Evolutionary conservation across 1,140 invertebrate genomes (phyloP), one percentile per base, ranked within the genome.

Genomic region (Radopholus similis): DNA sequence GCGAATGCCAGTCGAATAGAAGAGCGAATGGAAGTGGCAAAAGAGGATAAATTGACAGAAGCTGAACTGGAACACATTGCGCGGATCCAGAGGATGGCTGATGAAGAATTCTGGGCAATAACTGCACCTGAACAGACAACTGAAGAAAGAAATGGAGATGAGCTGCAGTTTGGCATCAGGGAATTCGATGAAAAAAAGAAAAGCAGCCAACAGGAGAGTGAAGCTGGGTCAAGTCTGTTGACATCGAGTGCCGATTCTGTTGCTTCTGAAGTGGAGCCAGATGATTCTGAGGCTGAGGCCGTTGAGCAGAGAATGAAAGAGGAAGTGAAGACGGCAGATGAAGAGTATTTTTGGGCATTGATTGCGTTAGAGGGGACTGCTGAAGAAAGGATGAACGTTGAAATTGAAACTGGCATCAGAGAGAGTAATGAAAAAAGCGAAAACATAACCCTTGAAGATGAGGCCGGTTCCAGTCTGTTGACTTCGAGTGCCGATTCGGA

Each of bases 31-130:
- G n/a, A n/a, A n/a, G n/a, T n/a, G n/a, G n/a, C n/a, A n/a, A n/a
- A n/a, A n/a, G n/a, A 1, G 1, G 11, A 9, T 15, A 62, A 75
- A 32, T 57, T 78, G 44, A 74, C 30, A 38, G 49, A 70, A 44
- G 75, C 77, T 74, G 73, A 78, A 53, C 37, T 66, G 8, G 70
- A 40, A 37, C 72, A 74, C 18, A 74, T 74, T 54, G 70, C 64
- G 49, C 35, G 28, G 4, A 68, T 74, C 40, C 42, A 63, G 28
- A 37, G 44, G 42, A 28, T 74, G 23, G 73, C 73, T 3, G 75
- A 77, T 40, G 37, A 69, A 30, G 63, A 69, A 13, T 32, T 23
- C 30, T 68, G 69, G n/a, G n/a, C n/a, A n/a, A n/a, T n/a, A n/a
- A n/a, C n/a, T n/a, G n/a, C n/a, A n/a, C n/a, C n/a, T n/a, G n/a